Base-by-base conservation (phyloP, 2,113 vertebrate species). In the Phrynocephalus versicolor region DNA sequence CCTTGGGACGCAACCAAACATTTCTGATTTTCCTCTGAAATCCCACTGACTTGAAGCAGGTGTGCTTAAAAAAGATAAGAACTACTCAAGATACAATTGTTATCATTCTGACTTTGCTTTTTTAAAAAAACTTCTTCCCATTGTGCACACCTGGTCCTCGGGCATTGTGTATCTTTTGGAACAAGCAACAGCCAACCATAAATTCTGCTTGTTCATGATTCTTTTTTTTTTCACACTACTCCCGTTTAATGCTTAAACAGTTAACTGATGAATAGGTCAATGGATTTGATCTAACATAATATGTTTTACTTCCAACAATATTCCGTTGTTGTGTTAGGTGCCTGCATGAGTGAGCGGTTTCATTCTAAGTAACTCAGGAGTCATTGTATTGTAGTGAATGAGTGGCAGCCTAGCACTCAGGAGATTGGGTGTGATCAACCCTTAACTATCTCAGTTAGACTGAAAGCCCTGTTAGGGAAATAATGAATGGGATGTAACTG, bases 1-100 rank as follows among this genome's bases (percentile, higher is more conserved):
- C 92, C 88, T 93, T 95, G 85, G 93, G 94, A 95, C 85, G 92
- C 67, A 91, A 91, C 83, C 89, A 92, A 90, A 81, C 19, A 30
- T 95, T 95, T 95, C 89, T 85, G 76, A 92, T 94, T 96, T 95
- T 93, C 85, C 85, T 90, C 88, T 85, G 88, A 93, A 95, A 94
- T 92, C 89, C 87, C 92, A 89, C 84, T 94, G 93, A 94, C 87
- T 94, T 85, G 89, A 87, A 96, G 90, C 93, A 93, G 95, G 89
- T 88, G 90, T 87, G 90, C 89, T 89, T 95, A 92, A 94, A 95
- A 96, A 94, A 93, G 93, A 87, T 70, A 92, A 91, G 90, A 89
- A 91, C 85, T 94, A 88, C 93, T 95, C 89, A 94, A 93, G 88
- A 85, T 86, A 86, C 67, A 37, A 87, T 92, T 94, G 86, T 91